phyloP scores from a whole-genome alignment of 2,888 invertebrate genomes.

The Gastrophysa polygoni region DNA sequence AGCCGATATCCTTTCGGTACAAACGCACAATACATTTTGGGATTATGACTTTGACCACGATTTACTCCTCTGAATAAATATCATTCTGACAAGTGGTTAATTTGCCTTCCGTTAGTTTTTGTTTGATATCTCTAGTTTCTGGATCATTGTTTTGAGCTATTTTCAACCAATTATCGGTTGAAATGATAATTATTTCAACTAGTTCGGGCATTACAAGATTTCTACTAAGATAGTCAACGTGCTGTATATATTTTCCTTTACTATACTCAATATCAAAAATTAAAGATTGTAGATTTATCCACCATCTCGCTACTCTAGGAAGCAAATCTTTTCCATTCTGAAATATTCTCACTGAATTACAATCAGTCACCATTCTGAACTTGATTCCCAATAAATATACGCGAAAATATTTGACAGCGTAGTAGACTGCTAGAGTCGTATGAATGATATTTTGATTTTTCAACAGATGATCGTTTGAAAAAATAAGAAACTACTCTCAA shows the following conservation, averaged over 20 bases:
- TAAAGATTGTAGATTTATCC: slow-evolving; percentile 26
- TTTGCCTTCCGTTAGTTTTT: slow-evolving; percentile 14
- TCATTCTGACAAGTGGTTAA: slow-evolving; percentile 19
- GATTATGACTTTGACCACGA: slow-evolving; percentile 17
- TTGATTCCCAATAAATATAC: no score
- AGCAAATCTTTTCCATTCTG: slow-evolving; percentile 2
- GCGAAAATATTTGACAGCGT: no score
- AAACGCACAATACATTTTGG: slow-evolving; percentile 19
- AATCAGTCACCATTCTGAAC: no score
- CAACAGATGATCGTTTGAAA: no score
- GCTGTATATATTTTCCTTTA: slow-evolving; percentile 21
- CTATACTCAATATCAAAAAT: slow-evolving; percentile 31
- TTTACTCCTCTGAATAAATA: slow-evolving; percentile 23
- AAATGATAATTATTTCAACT: not conserved
- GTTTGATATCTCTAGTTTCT: slow-evolving; percentile 17
- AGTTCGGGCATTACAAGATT: not conserved
- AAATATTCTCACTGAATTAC: not conserved
- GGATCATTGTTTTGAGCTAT: slow-evolving; percentile 14
- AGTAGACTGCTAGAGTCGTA: no score
- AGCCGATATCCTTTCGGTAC: slow-evolving; percentile 29
- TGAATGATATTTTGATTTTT: no score
- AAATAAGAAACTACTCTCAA: no score
- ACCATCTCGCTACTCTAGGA: slow-evolving; percentile 2
- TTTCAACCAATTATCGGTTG: slow-evolving; percentile 23
- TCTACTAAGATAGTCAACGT: slow-evolving; percentile 30